These are phyloP conservation scores for Dicranocentrus wangi DNA, from an alignment of 2,888 invertebrate genomes.

Conservation along the genomic window DNA sequence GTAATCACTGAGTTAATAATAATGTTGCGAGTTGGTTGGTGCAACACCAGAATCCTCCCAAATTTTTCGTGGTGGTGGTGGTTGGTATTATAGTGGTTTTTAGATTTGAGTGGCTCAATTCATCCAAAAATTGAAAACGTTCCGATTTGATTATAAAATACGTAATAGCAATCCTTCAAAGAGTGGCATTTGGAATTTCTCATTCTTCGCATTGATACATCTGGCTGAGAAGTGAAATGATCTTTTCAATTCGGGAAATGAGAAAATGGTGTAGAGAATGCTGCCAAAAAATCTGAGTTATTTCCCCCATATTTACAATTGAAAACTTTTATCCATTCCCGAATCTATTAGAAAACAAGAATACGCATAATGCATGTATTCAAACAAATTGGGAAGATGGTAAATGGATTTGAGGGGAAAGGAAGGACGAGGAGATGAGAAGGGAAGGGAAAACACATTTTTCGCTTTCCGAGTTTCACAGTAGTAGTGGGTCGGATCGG, in stretches of 20 bases:
- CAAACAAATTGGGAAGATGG: conserved; percentile 27
- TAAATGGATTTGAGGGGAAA: neutral
- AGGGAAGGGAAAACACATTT: neutral
- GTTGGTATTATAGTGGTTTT: no score
- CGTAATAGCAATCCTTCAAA: conserved; percentile 50
- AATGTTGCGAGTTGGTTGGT: no score
- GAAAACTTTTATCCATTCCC: conserved; percentile 15
- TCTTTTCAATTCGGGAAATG: neutral
- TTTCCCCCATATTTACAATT: conserved; percentile 7
- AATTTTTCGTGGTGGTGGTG: no score
- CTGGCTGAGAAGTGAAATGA: conserved; percentile 13
- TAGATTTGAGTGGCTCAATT: no score
- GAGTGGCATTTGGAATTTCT: conserved; percentile 60
- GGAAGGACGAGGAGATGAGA: neutral
- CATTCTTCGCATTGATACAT: conserved; percentile 46
- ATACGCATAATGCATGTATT: neutral
- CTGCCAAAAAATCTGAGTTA: conserved; percentile 49
- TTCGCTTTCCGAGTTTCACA: no score
- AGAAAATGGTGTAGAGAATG: conserved; percentile 31
- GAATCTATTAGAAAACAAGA: conserved; percentile 9
- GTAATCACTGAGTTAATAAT: no score
- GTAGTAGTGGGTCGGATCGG: no score
- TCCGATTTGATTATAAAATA: no score
- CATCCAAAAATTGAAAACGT: no score
- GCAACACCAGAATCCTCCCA: no score